Conservation (phyloP, 2,888 invertebrate species). For the Euphydryas editha region DNA sequence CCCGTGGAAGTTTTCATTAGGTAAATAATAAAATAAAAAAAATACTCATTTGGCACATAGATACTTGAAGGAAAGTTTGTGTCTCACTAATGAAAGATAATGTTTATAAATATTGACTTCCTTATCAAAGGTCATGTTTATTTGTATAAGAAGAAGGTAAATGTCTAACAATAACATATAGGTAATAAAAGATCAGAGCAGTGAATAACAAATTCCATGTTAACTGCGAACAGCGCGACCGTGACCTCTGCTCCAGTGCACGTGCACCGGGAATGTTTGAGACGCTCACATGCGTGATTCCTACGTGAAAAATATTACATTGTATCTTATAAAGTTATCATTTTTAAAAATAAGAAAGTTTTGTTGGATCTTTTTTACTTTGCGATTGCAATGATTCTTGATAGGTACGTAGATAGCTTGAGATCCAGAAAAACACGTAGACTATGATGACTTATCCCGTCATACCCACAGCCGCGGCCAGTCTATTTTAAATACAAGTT, state of each 20-base stretch:
- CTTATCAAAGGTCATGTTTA: no score
- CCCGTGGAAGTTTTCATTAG: no score
- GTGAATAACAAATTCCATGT: slow-evolving; percentile 26
- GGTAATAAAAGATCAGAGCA: slow-evolving; percentile 6
- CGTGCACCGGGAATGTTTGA: slow-evolving; percentile 29
- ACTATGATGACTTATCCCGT: no score
- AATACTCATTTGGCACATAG: no score
- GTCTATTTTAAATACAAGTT: no score
- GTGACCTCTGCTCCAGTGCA: slow-evolving; percentile 36
- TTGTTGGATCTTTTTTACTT: no score
- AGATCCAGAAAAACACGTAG: no score
- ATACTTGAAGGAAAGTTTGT: not conserved
- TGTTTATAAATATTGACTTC: not conserved
- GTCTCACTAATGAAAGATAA: slow-evolving; percentile 4
- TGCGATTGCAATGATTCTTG: no score
- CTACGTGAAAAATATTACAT: slow-evolving; percentile 6
- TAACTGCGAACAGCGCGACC: slow-evolving; percentile 32
- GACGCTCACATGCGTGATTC: slow-evolving; percentile 18
- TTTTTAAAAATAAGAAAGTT: no score
- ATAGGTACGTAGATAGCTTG: no score
- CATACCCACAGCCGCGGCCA: no score
- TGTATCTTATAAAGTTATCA: not conserved
- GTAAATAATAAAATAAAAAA: no score
- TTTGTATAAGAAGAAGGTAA: not conserved
- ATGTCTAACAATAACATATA: slow-evolving; percentile 2